These are phyloP conservation scores for Oncorhynchus clarkii DNA, from an alignment of 2,113 vertebrate genomes.

Conservation along the genomic window DNA sequence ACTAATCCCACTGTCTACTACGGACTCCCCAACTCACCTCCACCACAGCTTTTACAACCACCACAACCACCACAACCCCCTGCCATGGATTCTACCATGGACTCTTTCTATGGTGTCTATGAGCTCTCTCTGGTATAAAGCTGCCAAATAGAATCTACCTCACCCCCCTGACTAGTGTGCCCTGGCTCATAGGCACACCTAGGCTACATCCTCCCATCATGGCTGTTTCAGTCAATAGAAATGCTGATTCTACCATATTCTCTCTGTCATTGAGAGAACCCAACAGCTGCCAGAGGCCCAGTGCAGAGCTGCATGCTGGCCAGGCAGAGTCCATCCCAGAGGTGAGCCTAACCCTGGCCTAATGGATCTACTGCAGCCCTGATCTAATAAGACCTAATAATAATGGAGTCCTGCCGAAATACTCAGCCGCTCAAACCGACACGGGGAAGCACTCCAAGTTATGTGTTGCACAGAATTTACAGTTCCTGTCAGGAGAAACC, in stretches of 20 bases:
- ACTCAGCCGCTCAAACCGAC: constrained; percentile 27
- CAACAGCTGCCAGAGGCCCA: constrained; percentile 13
- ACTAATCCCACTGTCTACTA: background rate
- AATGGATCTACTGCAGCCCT: constrained; percentile 9
- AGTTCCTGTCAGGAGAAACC: constrained; percentile 53
- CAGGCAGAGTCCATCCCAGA: constrained; percentile 5
- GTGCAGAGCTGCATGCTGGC: constrained; percentile 7
- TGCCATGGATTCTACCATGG: background rate
- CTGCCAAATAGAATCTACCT: too few relatives aligned
- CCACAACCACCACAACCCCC: too few relatives aligned
- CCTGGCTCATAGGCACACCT: background rate
- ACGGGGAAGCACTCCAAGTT: constrained; percentile 48
- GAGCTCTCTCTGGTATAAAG: background rate
- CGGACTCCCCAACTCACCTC: constrained; percentile 1
- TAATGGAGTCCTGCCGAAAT: constrained; percentile 50
- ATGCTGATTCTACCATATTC: background rate
- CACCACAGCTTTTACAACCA: constrained; percentile 1
- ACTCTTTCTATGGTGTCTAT: background rate
- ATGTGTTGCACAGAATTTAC: constrained; percentile 54
- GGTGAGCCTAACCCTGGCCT: constrained; percentile 2
- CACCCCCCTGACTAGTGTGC: background rate
- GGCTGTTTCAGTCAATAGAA: background rate
- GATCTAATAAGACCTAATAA: constrained; percentile 34
- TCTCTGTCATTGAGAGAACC: background rate
- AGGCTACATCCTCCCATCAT: background rate